Percentiles rank a stretch among this genome's conserved stretches.
Evolutionary conservation across 2,797 vertebrate species (phyloP).

Genomic region (Carcharodon carcharias): DNA sequence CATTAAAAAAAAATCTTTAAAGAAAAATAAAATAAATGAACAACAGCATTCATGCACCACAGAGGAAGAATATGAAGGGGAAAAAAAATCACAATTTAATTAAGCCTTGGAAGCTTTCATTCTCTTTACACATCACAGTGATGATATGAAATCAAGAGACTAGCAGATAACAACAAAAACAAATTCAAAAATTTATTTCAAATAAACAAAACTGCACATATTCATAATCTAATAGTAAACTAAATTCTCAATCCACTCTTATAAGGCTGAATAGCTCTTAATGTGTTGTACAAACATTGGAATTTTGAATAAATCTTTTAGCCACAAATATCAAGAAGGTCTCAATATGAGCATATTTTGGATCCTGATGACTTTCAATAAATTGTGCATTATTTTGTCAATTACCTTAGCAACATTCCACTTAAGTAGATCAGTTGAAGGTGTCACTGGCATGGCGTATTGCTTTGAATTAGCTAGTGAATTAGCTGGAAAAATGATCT

Average conservation of each 20-base stretch:
- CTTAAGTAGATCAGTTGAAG: not conserved
- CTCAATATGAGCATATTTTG: not conserved
- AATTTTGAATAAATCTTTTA: not conserved
- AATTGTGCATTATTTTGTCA: not conserved
- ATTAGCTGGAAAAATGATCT: not conserved
- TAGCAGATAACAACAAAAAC: not conserved
- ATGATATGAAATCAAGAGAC: not conserved
- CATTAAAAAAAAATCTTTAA: not conserved
- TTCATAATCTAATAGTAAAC: not conserved
- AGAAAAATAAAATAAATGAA: not conserved
- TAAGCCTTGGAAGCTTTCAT: not conserved
- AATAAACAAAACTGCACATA: not conserved
- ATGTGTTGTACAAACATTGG: no score
- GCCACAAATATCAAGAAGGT: not conserved
- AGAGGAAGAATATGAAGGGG: not conserved
- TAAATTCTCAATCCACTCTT: not conserved
- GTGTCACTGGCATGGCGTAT: not conserved
- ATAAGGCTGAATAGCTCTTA: not conserved
- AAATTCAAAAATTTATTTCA: slow-evolving; percentile 23
- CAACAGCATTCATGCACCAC: not conserved
- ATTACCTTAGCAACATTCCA: not conserved
- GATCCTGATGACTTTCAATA: not conserved
- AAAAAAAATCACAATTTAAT: not conserved
- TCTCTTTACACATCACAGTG: not conserved
- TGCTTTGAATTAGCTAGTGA: not conserved